Conservation (phyloP, 1,140 invertebrate genomes). For the Magallana gigas region DNA sequence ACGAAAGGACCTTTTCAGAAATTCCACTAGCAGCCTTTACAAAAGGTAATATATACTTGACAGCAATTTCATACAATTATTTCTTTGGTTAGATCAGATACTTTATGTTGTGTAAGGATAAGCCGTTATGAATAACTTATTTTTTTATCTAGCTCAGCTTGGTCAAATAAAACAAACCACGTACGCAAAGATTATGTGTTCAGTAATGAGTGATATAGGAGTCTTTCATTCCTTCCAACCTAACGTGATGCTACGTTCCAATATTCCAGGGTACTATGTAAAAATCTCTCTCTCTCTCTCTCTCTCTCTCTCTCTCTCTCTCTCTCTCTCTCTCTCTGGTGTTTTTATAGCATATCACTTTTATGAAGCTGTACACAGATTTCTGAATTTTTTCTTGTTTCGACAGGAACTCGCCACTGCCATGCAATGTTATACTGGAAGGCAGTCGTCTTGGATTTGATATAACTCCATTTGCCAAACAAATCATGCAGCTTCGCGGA, state of each 20-base stretch:
- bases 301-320: no score
- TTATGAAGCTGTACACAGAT: no score
- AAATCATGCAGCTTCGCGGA: background rate
- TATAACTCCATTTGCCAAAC: background rate
- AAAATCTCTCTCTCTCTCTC: no score
- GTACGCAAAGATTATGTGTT: constrained; percentile 25
- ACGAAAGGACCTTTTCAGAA: constrained; percentile 22
- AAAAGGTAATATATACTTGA: background rate
- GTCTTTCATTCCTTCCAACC: constrained; percentile 6
- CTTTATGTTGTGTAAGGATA: no score
- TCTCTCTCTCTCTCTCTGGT: no score
- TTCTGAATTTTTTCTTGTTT: background rate
- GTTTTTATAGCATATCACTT: no score
- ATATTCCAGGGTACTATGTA: background rate
- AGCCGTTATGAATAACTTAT: background rate
- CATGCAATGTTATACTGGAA: background rate
- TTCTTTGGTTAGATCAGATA: no score
- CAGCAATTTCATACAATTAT: no score
- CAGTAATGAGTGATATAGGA: background rate
- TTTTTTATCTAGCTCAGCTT: background rate
- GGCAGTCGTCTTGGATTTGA: background rate
- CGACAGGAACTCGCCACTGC: background rate
- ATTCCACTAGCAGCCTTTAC: constrained; percentile 28
- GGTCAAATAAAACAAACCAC: constrained; percentile 9
- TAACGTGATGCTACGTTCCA: background rate